Evolutionary conservation across 2,797 vertebrate species (phyloP), one percentile per base, ranked within the genome.

Genomic region (Cephalopachus bancanus): DNA sequence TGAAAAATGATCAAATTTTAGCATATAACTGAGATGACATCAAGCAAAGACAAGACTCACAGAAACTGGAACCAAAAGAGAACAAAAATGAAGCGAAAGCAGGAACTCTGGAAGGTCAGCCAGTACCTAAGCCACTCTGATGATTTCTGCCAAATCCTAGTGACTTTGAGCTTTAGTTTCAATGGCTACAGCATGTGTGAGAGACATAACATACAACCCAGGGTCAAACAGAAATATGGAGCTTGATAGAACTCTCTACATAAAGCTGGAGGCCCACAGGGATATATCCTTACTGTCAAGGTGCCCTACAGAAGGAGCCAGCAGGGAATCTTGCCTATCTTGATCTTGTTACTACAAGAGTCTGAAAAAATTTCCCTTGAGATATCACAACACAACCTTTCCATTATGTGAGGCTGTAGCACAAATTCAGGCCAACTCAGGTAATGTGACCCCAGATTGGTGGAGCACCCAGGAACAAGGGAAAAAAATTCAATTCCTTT

Each of bases 131-230:
- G 62, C 16, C 75, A 93, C 28, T 26, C 4, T 26, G 37, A 60
- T 49, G 53, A 30, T 84, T 44, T 55, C 19, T 83, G 24, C 44
- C 28, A 96, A 93, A 59, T 5, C 49, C 26, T 44, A 55, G 53
- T 44, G 74, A 81, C 17, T 59, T 53, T 79, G 74, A 71, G 10
- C 79, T 78, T 91, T 80, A 76, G 16, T 93, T 94, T 83, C 64
- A 75, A 75, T 64, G 74, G 19, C 10, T 67, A 37, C 0, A n/a
- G 57, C 44, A 26, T 80, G 7, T 83, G 24, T 92, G 86, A 94
- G 55, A 88, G 20, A 81, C 19, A 49, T 62, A 94, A 33, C 16
- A 30, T 75, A 30, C 1, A 67, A 26, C 3, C 16, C 65, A 59
- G 11, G 75, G n/a, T 16, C 30, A 69, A n/a, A 71, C 33, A 80